Evolutionary conservation across 2,888 invertebrate genomes (phyloP), one percentile per base, ranked within the genome.

Genomic region (Lithophane ornitopus): DNA sequence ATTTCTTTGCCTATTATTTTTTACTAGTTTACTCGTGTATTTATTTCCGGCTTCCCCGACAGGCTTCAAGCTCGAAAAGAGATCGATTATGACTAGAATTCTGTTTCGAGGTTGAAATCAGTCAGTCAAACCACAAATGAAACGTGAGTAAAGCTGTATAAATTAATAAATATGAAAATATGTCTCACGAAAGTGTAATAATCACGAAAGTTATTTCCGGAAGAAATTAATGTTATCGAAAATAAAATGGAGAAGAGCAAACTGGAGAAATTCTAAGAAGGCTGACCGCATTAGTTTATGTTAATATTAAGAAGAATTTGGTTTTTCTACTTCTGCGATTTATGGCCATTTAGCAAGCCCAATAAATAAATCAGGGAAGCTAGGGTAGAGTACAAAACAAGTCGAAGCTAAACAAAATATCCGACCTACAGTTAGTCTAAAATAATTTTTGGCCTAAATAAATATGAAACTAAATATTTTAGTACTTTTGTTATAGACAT

Each of bases 81-180:
- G 11, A 39, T 70, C 7, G 4, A 73, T 44, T 73, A 39, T 34
- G n/a, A 67, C 34, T 54, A 34, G 11, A 67, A 39, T 56, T 56
- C 22, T 19, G n/a, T 73, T 80, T 80, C 8, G 49, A 77, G 34
- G 26, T 44, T 16, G 26, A 80, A 73, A 39, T 44, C 11, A 80
- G 41, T 52, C 12, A n/a, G 44, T 41, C 26, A 34, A 46, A 8
- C 1, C 11, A 22, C 11, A 66, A 56, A 81, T 59, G 26, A 44
- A 39, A 61, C 0, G 12, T 9, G 7, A 58, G 34, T 39, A 19
- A 39, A 39, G 34, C 3, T 9, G 26, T 26, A 22, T 39, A 19
- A 26, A 34, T 49, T 1, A 12, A 59, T 44, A 14, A 19, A 34
- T 19, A 71, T 26, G 3, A 46, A 11, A 44, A 34, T 1, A 14